Percentiles rank a stretch among this genome's conserved stretches.
Evolutionary conservation across 2,888 invertebrate genomes (phyloP).

Genomic region (Abrostola triplasia): DNA sequence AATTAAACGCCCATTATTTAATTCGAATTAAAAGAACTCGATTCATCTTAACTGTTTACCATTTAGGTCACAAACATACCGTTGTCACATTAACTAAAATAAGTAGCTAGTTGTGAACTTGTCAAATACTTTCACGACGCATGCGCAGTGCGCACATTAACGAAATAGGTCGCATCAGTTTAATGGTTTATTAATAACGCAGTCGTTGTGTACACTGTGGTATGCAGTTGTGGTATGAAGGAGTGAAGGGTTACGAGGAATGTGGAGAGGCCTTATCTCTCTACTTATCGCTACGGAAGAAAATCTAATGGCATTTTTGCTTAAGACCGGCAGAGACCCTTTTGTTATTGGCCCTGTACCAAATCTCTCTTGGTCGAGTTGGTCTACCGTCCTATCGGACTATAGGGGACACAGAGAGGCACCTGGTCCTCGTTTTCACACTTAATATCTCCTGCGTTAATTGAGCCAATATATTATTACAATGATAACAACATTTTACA

Average conservation of each 20-base stretch:
- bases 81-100: constrained; percentile 32
- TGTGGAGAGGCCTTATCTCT: too few species aligned
- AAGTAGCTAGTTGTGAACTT: constrained; percentile 22
- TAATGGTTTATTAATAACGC: constrained; percentile 59
- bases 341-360: too few species aligned
- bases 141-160: constrained; percentile 32
- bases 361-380: too few species aligned
- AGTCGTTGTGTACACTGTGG: constrained; percentile 40
- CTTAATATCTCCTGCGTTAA: too few species aligned
- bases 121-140: constrained; percentile 39
- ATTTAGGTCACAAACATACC: constrained; percentile 23
- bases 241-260: constrained; percentile 1
- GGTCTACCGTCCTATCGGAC: too few species aligned
- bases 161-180: constrained; percentile 54
- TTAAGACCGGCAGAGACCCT: too few species aligned
- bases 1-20: constrained; percentile 14
- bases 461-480: too few species aligned
- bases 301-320: too few species aligned
- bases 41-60: constrained; percentile 17
- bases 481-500: neutral
- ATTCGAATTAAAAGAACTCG: constrained; percentile 11
- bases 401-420: too few species aligned
- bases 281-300: too few species aligned
- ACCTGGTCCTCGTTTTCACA: too few species aligned
- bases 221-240: constrained; percentile 42